Percentiles rank a stretch among this genome's conserved stretches.
These are phyloP conservation scores for Xanthia icteritia DNA, from an alignment of 2,888 invertebrate genomes.

Conservation along the genomic window DNA sequence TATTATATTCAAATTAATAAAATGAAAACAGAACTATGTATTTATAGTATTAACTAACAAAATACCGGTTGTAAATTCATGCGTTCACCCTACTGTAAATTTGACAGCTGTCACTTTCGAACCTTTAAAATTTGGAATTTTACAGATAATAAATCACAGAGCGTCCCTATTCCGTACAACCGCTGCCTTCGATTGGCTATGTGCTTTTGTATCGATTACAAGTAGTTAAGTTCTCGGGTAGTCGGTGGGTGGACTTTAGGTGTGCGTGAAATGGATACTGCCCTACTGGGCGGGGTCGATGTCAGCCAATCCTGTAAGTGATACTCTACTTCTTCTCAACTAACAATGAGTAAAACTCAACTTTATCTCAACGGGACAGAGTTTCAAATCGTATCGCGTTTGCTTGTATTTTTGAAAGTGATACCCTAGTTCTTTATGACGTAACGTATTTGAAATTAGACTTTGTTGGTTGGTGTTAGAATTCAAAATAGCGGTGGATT, in stretches of 20 bases:
- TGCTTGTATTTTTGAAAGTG: constrained; percentile 80
- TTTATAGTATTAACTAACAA: not conserved
- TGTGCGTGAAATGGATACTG: constrained; percentile 86
- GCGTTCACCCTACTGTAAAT: constrained; percentile 33
- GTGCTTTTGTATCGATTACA: constrained; percentile 76
- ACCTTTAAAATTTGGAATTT: constrained; percentile 45
- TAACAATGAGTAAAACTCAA: constrained; percentile 63
- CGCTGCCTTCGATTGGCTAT: constrained; percentile 72
- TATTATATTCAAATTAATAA: constrained; percentile 22
- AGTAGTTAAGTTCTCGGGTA: constrained; percentile 70
- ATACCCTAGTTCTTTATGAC: constrained; percentile 85
- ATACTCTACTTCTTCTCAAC: constrained; percentile 87
- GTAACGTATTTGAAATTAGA: constrained; percentile 63
- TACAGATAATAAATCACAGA: constrained; percentile 62
- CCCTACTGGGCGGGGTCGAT: constrained; percentile 86
- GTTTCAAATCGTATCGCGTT: constrained; percentile 63
- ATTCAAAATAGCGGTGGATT: constrained; percentile 63
- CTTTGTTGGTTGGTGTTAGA: constrained; percentile 62
- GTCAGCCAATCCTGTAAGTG: constrained; percentile 89
- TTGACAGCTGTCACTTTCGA: constrained; percentile 48
- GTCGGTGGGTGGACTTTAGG: constrained; percentile 84
- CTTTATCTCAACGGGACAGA: constrained; percentile 51
- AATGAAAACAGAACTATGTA: constrained; percentile 9
- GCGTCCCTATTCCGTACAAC: constrained; percentile 44
- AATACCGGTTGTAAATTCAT: constrained; percentile 15